A percentile compares a stretch with the other conserved stretches of the same genome.
Conservation (phyloP, 2,888 invertebrate species). For the Cremastinae sp. region DNA sequence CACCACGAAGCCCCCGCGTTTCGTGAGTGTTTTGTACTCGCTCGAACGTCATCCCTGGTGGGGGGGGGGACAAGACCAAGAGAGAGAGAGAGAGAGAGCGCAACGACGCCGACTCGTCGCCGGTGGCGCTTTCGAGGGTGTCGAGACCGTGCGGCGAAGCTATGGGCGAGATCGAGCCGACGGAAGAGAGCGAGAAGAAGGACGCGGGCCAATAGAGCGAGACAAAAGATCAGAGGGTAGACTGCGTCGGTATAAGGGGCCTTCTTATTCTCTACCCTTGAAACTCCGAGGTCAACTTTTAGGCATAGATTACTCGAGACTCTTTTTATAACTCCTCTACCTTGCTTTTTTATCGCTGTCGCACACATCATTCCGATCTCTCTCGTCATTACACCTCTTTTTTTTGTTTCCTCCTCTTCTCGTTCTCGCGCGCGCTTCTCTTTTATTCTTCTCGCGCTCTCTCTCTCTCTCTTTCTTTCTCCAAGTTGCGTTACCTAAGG, state of each 20-base stretch:
- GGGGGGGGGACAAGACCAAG: slow-evolving; percentile 27
- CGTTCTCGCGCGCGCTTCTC: slow-evolving; percentile 63
- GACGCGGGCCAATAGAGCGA: neutral
- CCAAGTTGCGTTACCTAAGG: slow-evolving; percentile 2
- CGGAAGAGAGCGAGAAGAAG: slow-evolving; percentile 20
- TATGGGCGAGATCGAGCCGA: slow-evolving; percentile 25
- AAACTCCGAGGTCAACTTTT: slow-evolving; percentile 81
- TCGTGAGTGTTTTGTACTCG: slow-evolving; percentile 31
- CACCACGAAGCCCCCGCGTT: slow-evolving; percentile 17
- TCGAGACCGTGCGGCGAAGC: slow-evolving; percentile 34
- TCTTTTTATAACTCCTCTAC: slow-evolving; percentile 63
- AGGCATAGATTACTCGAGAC: slow-evolving; percentile 72
- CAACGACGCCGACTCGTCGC: slow-evolving; percentile 58
- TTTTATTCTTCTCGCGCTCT: slow-evolving; percentile 63
- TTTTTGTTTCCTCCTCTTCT: slow-evolving; percentile 29
- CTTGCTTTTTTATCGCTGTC: slow-evolving; percentile 34
- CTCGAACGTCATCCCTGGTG: slow-evolving; percentile 28
- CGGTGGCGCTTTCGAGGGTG: slow-evolving; percentile 61
- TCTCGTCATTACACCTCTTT: slow-evolving; percentile 64
- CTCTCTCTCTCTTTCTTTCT: slow-evolving; percentile 66
- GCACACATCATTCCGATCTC: slow-evolving; percentile 59
- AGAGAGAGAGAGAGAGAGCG: slow-evolving; percentile 41
- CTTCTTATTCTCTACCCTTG: slow-evolving; percentile 81
- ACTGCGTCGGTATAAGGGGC: slow-evolving; percentile 73
- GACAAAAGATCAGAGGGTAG: slow-evolving; percentile 49